phyloP scores from a whole-genome alignment of 2,888 invertebrate genomes.

The Latheticus oryzae region DNA sequence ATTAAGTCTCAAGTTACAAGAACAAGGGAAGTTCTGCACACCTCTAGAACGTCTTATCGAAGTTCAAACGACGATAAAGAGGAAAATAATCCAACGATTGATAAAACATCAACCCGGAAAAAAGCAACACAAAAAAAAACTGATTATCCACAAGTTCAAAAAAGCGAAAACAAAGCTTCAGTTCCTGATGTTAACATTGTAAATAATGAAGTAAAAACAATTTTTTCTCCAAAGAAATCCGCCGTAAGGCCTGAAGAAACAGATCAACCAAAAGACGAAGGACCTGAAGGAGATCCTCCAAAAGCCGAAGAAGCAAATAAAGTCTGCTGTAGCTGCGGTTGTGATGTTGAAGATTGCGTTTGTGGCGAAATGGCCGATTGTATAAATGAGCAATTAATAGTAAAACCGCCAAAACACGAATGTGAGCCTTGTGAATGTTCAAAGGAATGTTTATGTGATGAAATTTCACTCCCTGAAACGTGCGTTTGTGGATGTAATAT shows the following conservation, averaged over 20 bases:
- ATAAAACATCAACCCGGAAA: neutral
- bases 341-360: slow-evolving; percentile 4
- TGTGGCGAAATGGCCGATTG: slow-evolving; percentile 5
- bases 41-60: neutral
- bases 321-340: slow-evolving; percentile 17
- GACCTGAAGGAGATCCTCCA: neutral
- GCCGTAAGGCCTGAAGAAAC: neutral
- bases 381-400: neutral
- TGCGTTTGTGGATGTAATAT: slow-evolving; percentile 23
- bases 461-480: too few relatives aligned
- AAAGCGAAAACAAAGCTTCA: neutral
- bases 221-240: neutral
- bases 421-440: slow-evolving; percentile 9
- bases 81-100: neutral
- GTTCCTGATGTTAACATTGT: too few relatives aligned
- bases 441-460: slow-evolving; percentile 9
- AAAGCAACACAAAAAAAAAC: too few relatives aligned
- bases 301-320: neutral
- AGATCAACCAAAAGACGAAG: neutral
- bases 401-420: too few relatives aligned
- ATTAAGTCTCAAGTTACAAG: neutral
- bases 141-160: neutral
- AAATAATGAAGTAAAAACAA: too few relatives aligned
- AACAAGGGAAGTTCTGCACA: neutral
- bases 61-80: neutral